phyloP scores from a whole-genome alignment of 1,140 invertebrate genomes.

The Drosophila nigromelanica region DNA sequence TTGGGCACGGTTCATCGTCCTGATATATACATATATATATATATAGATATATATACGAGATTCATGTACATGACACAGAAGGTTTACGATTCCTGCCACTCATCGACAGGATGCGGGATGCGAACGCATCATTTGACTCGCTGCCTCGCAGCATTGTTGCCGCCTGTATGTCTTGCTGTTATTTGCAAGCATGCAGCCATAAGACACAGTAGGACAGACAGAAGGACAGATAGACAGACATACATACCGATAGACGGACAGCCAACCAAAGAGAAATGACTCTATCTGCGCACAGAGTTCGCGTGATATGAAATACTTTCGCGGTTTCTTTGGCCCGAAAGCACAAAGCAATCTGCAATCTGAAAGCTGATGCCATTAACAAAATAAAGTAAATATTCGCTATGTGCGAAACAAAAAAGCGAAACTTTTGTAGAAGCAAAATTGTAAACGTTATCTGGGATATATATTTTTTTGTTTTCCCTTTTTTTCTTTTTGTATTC shows the following conservation, averaged over 20 bases:
- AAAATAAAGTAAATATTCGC: constrained; percentile 19
- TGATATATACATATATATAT: constrained; percentile 19
- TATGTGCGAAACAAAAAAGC: background rate
- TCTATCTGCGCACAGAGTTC: constrained; percentile 33
- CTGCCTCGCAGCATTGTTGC: constrained; percentile 27
- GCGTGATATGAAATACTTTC: constrained; percentile 45
- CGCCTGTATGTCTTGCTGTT: constrained; percentile 6
- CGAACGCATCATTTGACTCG: constrained; percentile 62
- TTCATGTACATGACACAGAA: constrained; percentile 19
- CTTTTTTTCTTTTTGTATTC: too few species aligned
- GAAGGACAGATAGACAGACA: constrained; percentile 1
- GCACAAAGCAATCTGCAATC: constrained; percentile 20
- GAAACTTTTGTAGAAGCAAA: constrained; percentile 15
- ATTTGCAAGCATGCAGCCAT: background rate
- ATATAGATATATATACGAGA: background rate
- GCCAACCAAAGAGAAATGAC: constrained; percentile 33
- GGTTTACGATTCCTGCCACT: constrained; percentile 48
- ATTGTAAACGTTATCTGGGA: background rate
- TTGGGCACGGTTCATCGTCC: constrained; percentile 38
- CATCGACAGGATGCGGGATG: constrained; percentile 48
- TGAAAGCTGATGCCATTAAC: constrained; percentile 24
- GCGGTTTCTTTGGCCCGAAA: constrained; percentile 17
- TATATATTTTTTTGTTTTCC: background rate
- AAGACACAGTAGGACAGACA: background rate
- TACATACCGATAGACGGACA: constrained; percentile 2